These are phyloP conservation scores for Elegia similella DNA, from an alignment of 2,888 invertebrate species.

Conservation along the genomic window DNA sequence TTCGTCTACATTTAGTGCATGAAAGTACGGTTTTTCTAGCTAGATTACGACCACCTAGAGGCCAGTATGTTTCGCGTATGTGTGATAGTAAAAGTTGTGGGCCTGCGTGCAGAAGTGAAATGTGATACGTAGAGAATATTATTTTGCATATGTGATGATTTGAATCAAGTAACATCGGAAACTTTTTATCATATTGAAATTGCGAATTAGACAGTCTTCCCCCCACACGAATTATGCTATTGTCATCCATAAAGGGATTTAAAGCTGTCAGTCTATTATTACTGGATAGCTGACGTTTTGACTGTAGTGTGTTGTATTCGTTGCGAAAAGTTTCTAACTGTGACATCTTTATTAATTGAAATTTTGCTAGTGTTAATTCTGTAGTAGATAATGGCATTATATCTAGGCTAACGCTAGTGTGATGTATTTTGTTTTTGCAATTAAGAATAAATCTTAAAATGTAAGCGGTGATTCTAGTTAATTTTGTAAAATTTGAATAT, in stretches of 20 bases:
- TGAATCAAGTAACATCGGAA: neutral
- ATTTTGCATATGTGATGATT: neutral
- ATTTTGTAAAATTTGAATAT: no score
- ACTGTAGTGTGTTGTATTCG: no score
- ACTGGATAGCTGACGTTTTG: neutral
- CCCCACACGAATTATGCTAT: neutral
- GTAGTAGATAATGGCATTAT: no score
- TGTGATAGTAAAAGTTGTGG: neutral
- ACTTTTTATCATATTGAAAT: neutral
- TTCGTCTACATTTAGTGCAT: neutral
- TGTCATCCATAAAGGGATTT: neutral
- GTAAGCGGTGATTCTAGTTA: no score
- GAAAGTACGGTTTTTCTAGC: neutral
- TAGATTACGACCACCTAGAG: neutral
- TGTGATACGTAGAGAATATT: neutral
- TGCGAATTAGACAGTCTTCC: neutral
- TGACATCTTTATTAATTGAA: no score
- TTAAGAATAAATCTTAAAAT: no score
- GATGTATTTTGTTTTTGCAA: no score
- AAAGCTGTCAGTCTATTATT: neutral
- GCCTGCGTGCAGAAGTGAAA: neutral
- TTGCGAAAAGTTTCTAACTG: no score
- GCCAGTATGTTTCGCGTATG: neutral
- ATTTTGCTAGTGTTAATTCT: no score
- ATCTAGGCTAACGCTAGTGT: no score